Base-by-base conservation (phyloP, 2,113 vertebrate species). In the Pseudorasbora parva region DNA sequence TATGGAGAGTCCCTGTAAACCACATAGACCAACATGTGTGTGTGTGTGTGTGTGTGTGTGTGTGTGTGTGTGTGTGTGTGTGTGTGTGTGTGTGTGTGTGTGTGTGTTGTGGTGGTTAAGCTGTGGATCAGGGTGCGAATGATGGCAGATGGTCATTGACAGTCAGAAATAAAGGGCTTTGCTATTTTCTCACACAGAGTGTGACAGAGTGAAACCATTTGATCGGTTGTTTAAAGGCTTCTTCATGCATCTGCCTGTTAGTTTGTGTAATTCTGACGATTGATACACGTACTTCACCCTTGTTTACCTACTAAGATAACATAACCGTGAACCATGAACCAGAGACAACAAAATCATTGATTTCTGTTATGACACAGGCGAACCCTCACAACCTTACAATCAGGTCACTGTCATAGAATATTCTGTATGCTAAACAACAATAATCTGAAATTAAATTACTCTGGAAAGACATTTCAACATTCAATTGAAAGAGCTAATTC, bases 261-360 rank as follows among this genome's bases (percentile, higher is more conserved):
- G 25, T 68, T 49, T 68, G 45, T 68, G 37, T 68, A n/a, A 66
- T 54, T 77, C 47, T 23, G 43, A 27, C 4, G 19, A 57, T 59
- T 54, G 15, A 17, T 54, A 54, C 25, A 54, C 9, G 72, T 21
- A 54, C 72, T 33, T 54, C 37, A 45, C 8, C 25, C 71, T 64
- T 51, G 56, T 74, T 51, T 74, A 89, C 76, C 79, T 7, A 43
- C 57, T 59, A 3, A 74, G 54, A 27, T 73, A 57, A 37, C 23
- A 21, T 15, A 43, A 85, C 71, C 85, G 84, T 88, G 87, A 86
- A 88, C 88, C 75, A 12, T 45, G 64, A 78, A 54, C 51, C 75
- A 78, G 43, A 56, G 19, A 82, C 19, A 81, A 62, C 74, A 78
- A 51, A 72, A 81, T 82, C 86, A 86, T 81, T 21, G 11, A 56